Base-by-base conservation (phyloP, 30 jellyfish, hydroid and myxozoan genomes). In the Cassiopea xamachana region DNA sequence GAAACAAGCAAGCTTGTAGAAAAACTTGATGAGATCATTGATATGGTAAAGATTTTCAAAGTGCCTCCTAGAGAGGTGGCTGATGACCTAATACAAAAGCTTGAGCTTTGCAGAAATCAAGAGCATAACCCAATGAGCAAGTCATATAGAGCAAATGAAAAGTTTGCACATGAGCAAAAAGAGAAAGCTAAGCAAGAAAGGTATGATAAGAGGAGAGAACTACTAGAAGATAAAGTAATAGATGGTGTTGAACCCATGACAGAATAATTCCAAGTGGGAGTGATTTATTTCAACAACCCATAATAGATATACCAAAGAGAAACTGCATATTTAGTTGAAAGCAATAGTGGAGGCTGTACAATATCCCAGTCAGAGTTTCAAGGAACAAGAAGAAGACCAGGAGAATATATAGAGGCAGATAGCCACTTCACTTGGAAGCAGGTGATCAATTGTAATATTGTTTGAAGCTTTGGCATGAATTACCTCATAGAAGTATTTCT, bases 121-220 rank as follows among this genome's bases (percentile, higher is more conserved):
- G 99, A 95, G 61, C 93, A 88, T 78, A 91, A 95, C 70, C 99
- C 99, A 27, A 62, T 70, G 7, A 91, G 98, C 77, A 90, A 88
- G 67, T 89, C 44, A 18, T 95, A 95, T 69, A 89, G 91, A 51
- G 97, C 88, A 2, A 84, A 91, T 15, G 97, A 95, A 73, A n/a
- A 15, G 72, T 39, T 48, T n/a, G 90, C 89, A 48, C 84, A 88
- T 45, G 97, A 91, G 81, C 92, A 69, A 17, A 95, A 88, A 70
- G 97, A 91, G 27, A 68, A 74, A 45, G 94, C 92, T 48, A 95
- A 95, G 68, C 84, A 61, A 69, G 86, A 82, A 67, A 90, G 79
- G 50, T 90, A 90, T 77, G 81, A 90, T 5, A 61, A 48, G 74
- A 45, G 9, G 73, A 84, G 27, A 19, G 89, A 69, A 44, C 13